These are phyloP conservation scores for Odontomyia ornata DNA, from an alignment of 2,888 invertebrate species.

Conservation along the genomic window DNA sequence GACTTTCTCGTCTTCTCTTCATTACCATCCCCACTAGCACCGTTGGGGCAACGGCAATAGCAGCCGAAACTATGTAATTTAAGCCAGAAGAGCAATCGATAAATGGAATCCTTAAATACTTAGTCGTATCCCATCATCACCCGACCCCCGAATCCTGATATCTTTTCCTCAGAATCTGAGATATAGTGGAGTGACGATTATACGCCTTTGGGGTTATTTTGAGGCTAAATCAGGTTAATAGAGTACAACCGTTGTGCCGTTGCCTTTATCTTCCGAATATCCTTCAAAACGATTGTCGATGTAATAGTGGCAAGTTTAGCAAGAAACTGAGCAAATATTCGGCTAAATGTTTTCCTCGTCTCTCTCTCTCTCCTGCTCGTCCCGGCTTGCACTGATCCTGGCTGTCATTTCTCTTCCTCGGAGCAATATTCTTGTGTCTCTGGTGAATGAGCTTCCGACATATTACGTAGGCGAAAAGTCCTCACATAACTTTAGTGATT, in stretches of 20 bases:
- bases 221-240: constrained; percentile 17
- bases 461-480: not conserved
- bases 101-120: constrained; percentile 1
- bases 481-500: constrained; percentile 11
- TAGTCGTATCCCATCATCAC: too few species aligned
- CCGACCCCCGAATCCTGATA: too few species aligned
- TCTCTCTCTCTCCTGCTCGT: too few species aligned
- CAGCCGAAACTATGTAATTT: constrained; percentile 1
- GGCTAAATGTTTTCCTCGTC: too few species aligned
- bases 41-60: not conserved
- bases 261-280: not conserved
- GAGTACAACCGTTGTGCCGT: not conserved
- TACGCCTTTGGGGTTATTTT: constrained; percentile 14
- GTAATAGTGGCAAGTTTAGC: too few species aligned
- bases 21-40: not conserved
- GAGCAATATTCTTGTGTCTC: too few species aligned
- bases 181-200: constrained; percentile 11
- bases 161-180: too few species aligned
- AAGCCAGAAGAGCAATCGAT: not conserved
- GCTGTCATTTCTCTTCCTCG: too few species aligned
- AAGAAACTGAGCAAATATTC: too few species aligned
- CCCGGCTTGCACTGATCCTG: too few species aligned
- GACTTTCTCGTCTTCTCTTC: not conserved
- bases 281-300: not conserved
- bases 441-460: too few species aligned